These are phyloP conservation scores for Oryzaephilus surinamensis DNA, from an alignment of 1,140 invertebrate species.

Conservation along the genomic window DNA sequence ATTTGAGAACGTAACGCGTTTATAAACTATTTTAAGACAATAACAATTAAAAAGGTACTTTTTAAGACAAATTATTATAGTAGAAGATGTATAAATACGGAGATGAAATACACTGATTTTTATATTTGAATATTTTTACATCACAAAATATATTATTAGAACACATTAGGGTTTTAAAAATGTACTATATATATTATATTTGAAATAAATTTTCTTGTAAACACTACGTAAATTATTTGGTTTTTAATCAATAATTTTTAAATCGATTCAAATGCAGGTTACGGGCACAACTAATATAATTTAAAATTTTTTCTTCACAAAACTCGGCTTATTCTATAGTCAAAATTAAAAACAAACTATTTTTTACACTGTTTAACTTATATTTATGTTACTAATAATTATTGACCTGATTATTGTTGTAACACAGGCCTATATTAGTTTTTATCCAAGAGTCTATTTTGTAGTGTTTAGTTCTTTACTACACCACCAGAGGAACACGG, in stretches of 20 bases:
- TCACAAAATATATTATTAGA: slow-evolving; percentile 29
- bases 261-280: slow-evolving; percentile 30
- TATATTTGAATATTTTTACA: too few species aligned
- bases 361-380: too few species aligned
- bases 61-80: too few species aligned
- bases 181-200: slow-evolving; percentile 7
- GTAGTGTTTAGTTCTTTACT: slow-evolving; percentile 23
- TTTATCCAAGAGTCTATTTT: slow-evolving; percentile 22
- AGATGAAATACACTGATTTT: slow-evolving; percentile 14
- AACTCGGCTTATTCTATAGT: too few species aligned
- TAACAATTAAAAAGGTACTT: slow-evolving; percentile 20
- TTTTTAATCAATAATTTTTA: slow-evolving; percentile 29
- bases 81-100: too few species aligned
- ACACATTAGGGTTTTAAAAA: slow-evolving; percentile 26
- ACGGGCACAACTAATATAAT: too few species aligned
- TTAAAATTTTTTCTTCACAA: too few species aligned
- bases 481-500: slow-evolving; percentile 20
- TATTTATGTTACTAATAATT: too few species aligned
- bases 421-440: slow-evolving; percentile 10
- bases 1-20: too few species aligned
- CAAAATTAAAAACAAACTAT: too few species aligned
- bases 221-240: slow-evolving; percentile 19
- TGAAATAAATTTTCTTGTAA: slow-evolving; percentile 15
- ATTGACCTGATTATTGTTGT: slow-evolving; percentile 10
- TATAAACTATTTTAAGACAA: slow-evolving; percentile 17